Base-by-base conservation (phyloP, 2,888 invertebrate species). In the Calameuta idolon region DNA sequence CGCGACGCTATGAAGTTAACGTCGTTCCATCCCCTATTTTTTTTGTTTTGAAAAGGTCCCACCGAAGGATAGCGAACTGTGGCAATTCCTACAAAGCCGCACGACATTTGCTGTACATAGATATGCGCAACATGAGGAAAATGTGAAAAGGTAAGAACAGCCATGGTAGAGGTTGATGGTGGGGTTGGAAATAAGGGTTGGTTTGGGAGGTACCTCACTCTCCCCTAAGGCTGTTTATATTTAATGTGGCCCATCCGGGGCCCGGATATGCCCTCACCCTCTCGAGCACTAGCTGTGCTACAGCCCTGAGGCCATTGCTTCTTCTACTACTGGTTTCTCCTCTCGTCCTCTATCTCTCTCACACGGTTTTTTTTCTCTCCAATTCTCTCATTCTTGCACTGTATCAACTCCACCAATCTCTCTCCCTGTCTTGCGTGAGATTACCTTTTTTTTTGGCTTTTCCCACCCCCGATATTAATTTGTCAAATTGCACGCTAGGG, bases 181-280 rank as follows among this genome's bases (percentile, higher is more conserved):
- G 40, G 40, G 15, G 40, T 40, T 40, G 15, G 4, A 30, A 75
- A 80, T 78, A 80, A 79, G 77, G 73, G 77, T 75, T 74, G 55
- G 80, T 74, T 79, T 79, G 40, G 69, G 69, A 69, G 69, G 69
- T 33, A 33, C 69, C 69, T 33, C 30, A 4, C 69, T 33, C 4
- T 33, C 11, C 33, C 69, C 69, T 15, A 4, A 30, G 69, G 69
- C 69, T 69, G 83, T 86, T 84, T 85, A 85, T 85, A 85, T 86
- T 86, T 87, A 87, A 85, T 87, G 81, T 76, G 77, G 80, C 81
- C 81, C 82, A 84, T 85, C 83, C 80, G 79, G 81, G 79, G 77
- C 76, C 84, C 82, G 83, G 83, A 83, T 82, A 80, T 83, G 82
- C 81, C 83, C 83, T 75, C 82, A 81, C 81, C 84, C 82, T 79